Conservation (phyloP, 2,888 invertebrate species). For the Drosophila peninsularis region DNA sequence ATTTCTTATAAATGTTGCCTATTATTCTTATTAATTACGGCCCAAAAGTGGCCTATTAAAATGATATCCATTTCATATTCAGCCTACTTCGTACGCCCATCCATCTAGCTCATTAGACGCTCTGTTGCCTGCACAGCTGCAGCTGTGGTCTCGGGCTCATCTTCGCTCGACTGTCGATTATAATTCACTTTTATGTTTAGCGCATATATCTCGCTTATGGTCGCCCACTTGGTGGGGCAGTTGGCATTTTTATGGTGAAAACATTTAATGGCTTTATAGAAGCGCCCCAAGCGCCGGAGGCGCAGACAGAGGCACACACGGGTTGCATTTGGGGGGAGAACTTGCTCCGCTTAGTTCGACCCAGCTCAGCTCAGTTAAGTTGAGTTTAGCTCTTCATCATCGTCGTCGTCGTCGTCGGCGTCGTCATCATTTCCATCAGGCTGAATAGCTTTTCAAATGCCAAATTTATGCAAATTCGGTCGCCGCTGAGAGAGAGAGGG, state of each 20-base stretch:
- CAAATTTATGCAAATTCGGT: constrained; percentile 78
- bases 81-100: too few relatives aligned
- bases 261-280: constrained; percentile 69
- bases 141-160: constrained; percentile 18
- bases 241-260: constrained; percentile 60
- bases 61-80: neutral
- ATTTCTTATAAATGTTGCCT: neutral
- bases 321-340: neutral
- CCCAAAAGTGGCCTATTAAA: constrained; percentile 1
- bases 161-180: constrained; percentile 41
- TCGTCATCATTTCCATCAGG: constrained; percentile 75
- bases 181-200: constrained; percentile 44
- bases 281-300: constrained; percentile 23
- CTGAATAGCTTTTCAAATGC: constrained; percentile 75
- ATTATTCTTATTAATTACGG: constrained; percentile 2
- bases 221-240: constrained; percentile 24
- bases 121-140: constrained; percentile 2
- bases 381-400: constrained; percentile 57
- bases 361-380: constrained; percentile 52
- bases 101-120: constrained; percentile 1
- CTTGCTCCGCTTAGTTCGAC: constrained; percentile 19
- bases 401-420: constrained; percentile 49
- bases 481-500: constrained; percentile 31
- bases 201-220: constrained; percentile 35
- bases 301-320: constrained; percentile 6